A percentile compares a stretch with the other conserved stretches of the same genome.
These are phyloP conservation scores for Electrophaes corylata DNA, from an alignment of 2,888 invertebrate genomes.

Conservation along the genomic window DNA sequence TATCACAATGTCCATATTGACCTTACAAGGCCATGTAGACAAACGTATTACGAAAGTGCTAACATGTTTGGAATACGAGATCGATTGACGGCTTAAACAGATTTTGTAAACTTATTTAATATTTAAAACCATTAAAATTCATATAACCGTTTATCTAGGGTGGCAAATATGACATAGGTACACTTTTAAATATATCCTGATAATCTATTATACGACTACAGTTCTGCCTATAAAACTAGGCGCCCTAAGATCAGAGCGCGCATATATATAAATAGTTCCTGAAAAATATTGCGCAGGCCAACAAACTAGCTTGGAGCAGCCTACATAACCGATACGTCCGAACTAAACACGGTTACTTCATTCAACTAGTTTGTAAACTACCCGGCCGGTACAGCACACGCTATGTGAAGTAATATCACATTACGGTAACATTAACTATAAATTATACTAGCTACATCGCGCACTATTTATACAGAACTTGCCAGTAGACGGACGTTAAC, in stretches of 20 bases:
- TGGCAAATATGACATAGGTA: background rate
- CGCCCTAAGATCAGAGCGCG: background rate
- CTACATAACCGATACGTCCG: background rate
- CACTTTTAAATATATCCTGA: background rate
- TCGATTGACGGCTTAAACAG: background rate
- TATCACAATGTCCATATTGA: constrained; percentile 44
- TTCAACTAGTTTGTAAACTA: constrained; percentile 13
- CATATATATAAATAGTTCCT: background rate
- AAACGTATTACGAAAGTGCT: constrained; percentile 1
- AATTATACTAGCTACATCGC: constrained; percentile 65
- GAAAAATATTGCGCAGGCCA: background rate
- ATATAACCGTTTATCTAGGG: background rate
- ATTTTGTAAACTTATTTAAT: background rate
- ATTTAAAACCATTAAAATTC: background rate
- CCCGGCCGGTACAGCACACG: constrained; percentile 18
- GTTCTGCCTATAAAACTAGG: constrained; percentile 1
- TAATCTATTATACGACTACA: background rate
- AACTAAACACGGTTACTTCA: constrained; percentile 9
- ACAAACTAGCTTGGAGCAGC: background rate
- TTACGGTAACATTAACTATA: constrained; percentile 59
- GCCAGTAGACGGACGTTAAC: constrained; percentile 1
- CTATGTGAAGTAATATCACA: constrained; percentile 71
- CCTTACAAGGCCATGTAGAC: constrained; percentile 18
- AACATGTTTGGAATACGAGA: background rate
- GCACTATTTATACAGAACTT: constrained; percentile 21